Evolutionary conservation across 1,140 invertebrate genomes (phyloP).

Genomic region (Pristionchus pacificus): DNA sequence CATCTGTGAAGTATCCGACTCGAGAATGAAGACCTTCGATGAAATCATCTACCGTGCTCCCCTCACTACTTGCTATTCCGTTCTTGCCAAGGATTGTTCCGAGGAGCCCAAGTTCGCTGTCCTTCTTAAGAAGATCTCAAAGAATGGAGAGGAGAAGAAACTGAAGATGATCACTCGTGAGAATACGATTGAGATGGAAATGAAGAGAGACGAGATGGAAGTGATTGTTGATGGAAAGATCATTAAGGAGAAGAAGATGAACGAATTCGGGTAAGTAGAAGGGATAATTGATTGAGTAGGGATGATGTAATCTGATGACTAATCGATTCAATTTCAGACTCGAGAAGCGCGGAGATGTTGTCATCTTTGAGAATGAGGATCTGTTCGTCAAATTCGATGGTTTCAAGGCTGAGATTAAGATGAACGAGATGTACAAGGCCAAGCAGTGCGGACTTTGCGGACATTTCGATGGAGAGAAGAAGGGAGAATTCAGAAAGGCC

Average conservation of each 20-base stretch:
- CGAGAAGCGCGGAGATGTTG: conserved; percentile 21
- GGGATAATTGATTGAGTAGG: not conserved
- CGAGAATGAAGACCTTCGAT: conserved; percentile 37
- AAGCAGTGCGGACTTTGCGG: conserved; percentile 38
- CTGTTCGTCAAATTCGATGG: conserved; percentile 42
- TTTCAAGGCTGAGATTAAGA: conserved; percentile 26
- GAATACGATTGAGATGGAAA: conserved; percentile 18
- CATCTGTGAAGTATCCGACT: not conserved
- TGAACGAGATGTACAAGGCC: conserved; percentile 17
- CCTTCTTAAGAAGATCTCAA: conserved; percentile 29
- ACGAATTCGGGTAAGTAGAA: conserved; percentile 12
- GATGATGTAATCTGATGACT: not conserved
- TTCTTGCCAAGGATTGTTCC: conserved; percentile 49
- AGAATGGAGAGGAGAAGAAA: conserved; percentile 23
- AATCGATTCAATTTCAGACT: conserved; percentile 19
- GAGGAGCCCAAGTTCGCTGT: conserved; percentile 44
- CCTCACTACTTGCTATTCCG: conserved; percentile 37
- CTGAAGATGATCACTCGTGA: conserved; percentile 11
- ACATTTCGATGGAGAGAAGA: conserved; percentile 24
- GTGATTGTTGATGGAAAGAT: conserved; percentile 33
- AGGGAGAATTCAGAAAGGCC: conserved; percentile 19
- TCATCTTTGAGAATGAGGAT: conserved; percentile 27
- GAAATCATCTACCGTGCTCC: conserved; percentile 34
- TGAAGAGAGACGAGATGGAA: conserved; percentile 17
- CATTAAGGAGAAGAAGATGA: conserved; percentile 4